These are phyloP conservation scores for Hylyphantes graminicola DNA, from an alignment of 1,140 invertebrate genomes.

Conservation along the genomic window DNA sequence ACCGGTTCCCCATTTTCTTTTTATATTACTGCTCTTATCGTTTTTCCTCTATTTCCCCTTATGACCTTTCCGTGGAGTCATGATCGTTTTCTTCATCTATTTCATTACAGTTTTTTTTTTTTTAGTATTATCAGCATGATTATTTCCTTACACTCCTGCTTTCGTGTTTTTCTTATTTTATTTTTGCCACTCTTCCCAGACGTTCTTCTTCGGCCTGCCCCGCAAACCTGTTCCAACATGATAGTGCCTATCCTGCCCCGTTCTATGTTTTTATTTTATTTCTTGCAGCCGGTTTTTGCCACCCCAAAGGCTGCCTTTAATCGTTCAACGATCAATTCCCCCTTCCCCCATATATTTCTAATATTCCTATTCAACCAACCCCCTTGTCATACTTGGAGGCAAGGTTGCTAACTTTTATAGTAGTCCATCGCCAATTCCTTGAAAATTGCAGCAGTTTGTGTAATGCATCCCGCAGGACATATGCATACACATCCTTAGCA, in stretches of 20 bases:
- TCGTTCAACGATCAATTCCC: conserved; percentile 26
- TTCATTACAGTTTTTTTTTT: too few species aligned
- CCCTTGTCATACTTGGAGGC: too few species aligned
- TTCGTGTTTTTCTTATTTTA: conserved; percentile 1
- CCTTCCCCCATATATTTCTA: too few species aligned
- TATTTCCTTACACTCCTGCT: conserved; percentile 11
- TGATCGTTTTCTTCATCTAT: too few species aligned
- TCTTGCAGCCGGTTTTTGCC: conserved; percentile 6
- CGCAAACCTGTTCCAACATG: conserved; percentile 47
- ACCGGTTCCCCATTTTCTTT: conserved; percentile 43
- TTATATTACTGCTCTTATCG: background rate
- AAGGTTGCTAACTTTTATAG: too few species aligned
- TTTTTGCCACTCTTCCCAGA: background rate
- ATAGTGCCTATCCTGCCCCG: background rate
- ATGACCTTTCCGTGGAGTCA: background rate
- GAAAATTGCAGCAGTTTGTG: too few species aligned
- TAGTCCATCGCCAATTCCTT: too few species aligned
- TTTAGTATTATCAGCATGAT: background rate
- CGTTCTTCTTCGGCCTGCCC: background rate
- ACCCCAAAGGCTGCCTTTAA: background rate
- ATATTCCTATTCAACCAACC: too few species aligned
- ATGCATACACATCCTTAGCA: too few species aligned
- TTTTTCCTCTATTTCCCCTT: background rate
- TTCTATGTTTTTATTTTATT: conserved; percentile 21
- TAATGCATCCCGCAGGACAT: too few species aligned